Evolutionary conservation across 2,888 invertebrate genomes (phyloP), one percentile per base, ranked within the genome.

Genomic region (Protodeltote pygarga): DNA sequence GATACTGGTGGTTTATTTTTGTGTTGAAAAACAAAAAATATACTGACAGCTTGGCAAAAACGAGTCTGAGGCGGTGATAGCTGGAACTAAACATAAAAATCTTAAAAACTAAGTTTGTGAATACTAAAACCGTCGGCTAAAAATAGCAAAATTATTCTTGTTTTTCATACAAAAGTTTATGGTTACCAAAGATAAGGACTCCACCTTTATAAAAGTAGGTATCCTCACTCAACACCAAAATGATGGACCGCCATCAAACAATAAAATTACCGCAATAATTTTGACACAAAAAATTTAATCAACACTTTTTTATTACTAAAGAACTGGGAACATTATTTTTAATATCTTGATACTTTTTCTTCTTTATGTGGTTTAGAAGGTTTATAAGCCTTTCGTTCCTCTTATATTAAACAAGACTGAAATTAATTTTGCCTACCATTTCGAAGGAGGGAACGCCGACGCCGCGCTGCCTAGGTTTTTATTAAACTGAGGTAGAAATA

Each of bases 371-470:
- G 53, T 34, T 52, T 32, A 48, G 50, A 52, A 66, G 62, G 61
- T 71, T 65, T 66, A 55, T 65, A 77, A 74, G 73, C 73, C 73
- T 76, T 79, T 65, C 64, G 51, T 53, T 58, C 48, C 59, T 34
- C 40, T 57, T 61, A 78, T 80, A 79, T 78, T 79, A 79, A 77
- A 74, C 71, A 73, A 61, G 69, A 53, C 66, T 53, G 44, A 76
- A 73, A 74, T 74, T 79, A 79, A 79, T 80, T 75, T 75, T 55
- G 64, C 58, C 68, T 61, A 67, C 73, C 61, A 63, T 71, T 66
- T 70, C 21, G 60, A 63, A 64, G 65, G 52, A 57, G 58, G 47
- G 35, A 42, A 49, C 46, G 37, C n/a, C n/a, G n/a, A n/a, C n/a
- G n/a, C n/a, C n/a, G n/a, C 31, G 35, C 11, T 37, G 53, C 35